These are phyloP conservation scores for Rhodophaea formosa DNA, from an alignment of 2,888 invertebrate genomes.

Conservation along the genomic window DNA sequence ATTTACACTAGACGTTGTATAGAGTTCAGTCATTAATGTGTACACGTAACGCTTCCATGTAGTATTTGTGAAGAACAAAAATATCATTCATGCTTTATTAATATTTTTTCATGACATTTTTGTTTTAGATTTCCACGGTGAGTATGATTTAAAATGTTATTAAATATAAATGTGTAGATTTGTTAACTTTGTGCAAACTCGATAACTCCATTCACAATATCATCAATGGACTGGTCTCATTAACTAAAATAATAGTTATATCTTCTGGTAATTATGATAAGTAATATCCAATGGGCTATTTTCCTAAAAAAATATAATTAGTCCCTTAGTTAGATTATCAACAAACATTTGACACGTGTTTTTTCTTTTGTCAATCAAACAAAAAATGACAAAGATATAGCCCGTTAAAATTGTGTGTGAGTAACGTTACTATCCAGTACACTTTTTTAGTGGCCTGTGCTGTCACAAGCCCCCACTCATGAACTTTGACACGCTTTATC, in stretches of 20 bases:
- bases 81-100: slow-evolving; percentile 53
- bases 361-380: too few species aligned
- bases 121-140: slow-evolving; percentile 62
- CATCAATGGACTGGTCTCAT: background rate
- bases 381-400: too few species aligned
- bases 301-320: too few species aligned
- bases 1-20: slow-evolving; percentile 26
- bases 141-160: slow-evolving; percentile 41
- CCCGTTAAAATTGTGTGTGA: too few species aligned
- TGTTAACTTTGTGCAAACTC: slow-evolving; percentile 1
- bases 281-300: too few species aligned
- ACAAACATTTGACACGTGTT: too few species aligned
- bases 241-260: background rate
- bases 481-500: too few species aligned
- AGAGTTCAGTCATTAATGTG: slow-evolving; percentile 21
- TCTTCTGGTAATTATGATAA: too few species aligned
- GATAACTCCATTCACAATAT: background rate
- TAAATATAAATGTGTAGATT: background rate
- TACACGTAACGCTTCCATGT: slow-evolving; percentile 60
- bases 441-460: too few species aligned
- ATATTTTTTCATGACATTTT: slow-evolving; percentile 67
- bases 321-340: too few species aligned
- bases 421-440: too few species aligned
- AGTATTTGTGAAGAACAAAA: slow-evolving; percentile 63
- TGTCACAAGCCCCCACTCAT: too few species aligned